A percentile compares a stretch with the other conserved stretches of the same genome.
Conservation (phyloP, 2,888 invertebrate species). For the Chalcis sispes region DNA sequence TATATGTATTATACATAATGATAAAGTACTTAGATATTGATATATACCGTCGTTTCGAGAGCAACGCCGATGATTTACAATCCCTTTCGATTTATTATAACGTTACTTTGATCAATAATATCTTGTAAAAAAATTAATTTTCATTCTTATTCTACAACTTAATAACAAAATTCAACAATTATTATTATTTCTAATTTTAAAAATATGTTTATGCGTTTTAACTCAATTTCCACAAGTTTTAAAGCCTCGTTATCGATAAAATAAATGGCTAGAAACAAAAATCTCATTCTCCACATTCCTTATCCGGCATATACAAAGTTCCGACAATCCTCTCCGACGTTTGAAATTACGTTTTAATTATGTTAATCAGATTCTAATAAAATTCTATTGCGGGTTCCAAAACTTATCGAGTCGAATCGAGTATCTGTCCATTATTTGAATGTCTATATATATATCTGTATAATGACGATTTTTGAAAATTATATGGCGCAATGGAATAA, state of each 20-base stretch:
- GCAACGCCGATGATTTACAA: not conserved
- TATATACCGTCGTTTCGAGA: slow-evolving; percentile 7
- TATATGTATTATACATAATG: slow-evolving; percentile 21
- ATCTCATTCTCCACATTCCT: slow-evolving; percentile 28
- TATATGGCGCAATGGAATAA: slow-evolving; percentile 6
- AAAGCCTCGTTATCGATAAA: slow-evolving; percentile 23
- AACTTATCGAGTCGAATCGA: slow-evolving; percentile 45
- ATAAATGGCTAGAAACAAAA: slow-evolving; percentile 28
- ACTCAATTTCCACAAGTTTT: slow-evolving; percentile 27
- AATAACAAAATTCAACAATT: too few relatives aligned
- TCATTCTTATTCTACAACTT: too few relatives aligned
- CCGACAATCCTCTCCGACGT: not conserved
- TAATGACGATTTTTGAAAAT: not conserved
- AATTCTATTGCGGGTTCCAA: slow-evolving; percentile 61
- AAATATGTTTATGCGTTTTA: slow-evolving; percentile 24
- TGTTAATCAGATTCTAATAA: slow-evolving; percentile 64
- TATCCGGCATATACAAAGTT: not conserved
- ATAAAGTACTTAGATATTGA: slow-evolving; percentile 35
- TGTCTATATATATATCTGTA: not conserved
- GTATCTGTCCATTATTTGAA: slow-evolving; percentile 34
- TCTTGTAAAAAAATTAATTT: too few relatives aligned
- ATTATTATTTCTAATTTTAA: not conserved
- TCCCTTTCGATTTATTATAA: not conserved
- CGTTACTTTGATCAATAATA: too few relatives aligned
- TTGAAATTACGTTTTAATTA: slow-evolving; percentile 65